Percentiles rank a stretch among this genome's conserved stretches.
Conservation (phyloP, 2,888 invertebrate species). For the Heteromurus nitidus region DNA sequence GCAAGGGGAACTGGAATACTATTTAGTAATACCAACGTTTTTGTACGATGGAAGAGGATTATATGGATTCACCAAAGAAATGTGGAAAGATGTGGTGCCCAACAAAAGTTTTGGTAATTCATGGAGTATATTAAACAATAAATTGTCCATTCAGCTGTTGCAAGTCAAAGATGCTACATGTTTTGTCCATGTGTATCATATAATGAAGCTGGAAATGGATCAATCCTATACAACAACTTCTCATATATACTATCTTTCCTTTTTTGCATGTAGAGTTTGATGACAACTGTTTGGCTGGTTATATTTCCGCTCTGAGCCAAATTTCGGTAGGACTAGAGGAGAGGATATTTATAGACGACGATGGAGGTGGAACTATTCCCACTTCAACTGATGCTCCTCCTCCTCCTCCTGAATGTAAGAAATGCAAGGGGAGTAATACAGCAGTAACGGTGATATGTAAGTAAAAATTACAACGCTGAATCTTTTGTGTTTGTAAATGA, state of each 20-base stretch:
- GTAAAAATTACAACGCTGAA: not conserved
- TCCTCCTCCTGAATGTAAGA: not conserved
- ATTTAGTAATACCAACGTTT: conserved; percentile 68
- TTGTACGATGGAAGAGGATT: conserved; percentile 63
- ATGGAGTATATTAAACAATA: not conserved
- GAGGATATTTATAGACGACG: conserved; percentile 64
- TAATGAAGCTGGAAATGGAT: not conserved
- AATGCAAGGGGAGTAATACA: conserved; percentile 12
- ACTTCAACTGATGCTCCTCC: not conserved
- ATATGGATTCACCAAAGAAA: conserved; percentile 43
- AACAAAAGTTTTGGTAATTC: not conserved
- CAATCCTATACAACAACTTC: too few relatives aligned
- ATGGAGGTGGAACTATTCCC: not conserved
- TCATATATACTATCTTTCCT: too few relatives aligned
- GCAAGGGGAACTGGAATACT: conserved; percentile 41
- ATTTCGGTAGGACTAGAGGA: conserved; percentile 68
- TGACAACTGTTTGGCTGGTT: conserved; percentile 65
- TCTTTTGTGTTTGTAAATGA: not conserved
- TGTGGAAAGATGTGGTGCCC: conserved; percentile 8
- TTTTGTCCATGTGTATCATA: not conserved
- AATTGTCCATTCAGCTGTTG: not conserved
- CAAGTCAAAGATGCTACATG: not conserved
- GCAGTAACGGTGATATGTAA: conserved; percentile 68
- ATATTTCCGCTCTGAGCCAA: conserved; percentile 36
- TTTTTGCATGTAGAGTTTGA: conserved; percentile 59